Percentiles rank a stretch among this genome's conserved stretches.
phyloP scores from a whole-genome alignment of 1,140 invertebrate species.

The Solen grandis region DNA sequence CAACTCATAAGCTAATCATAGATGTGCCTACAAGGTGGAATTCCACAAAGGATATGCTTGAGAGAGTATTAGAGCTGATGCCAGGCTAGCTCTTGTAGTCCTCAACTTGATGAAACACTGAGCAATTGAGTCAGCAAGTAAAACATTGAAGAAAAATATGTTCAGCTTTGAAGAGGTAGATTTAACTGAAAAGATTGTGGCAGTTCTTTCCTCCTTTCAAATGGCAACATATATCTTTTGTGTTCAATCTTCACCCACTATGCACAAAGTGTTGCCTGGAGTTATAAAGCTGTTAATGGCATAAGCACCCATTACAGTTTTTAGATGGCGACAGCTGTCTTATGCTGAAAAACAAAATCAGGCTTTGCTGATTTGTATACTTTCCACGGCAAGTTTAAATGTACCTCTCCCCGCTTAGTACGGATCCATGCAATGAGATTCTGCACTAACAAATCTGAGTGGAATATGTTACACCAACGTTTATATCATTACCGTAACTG shows the following conservation, averaged over 20 bases:
- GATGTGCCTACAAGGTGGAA: slow-evolving; percentile 54
- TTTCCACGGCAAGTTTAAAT: too few relatives aligned
- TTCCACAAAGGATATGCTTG: slow-evolving; percentile 20
- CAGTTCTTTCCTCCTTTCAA: slow-evolving; percentile 30
- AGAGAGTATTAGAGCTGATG: not conserved
- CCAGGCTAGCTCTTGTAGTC: slow-evolving; percentile 35
- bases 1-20: slow-evolving; percentile 20
- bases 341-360: too few relatives aligned
- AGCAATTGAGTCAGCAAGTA: not conserved
- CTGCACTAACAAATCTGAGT: too few relatives aligned
- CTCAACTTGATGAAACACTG: not conserved
- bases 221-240: slow-evolving; percentile 27
- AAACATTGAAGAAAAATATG: slow-evolving; percentile 29
- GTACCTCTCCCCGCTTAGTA: too few relatives aligned
- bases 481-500: too few relatives aligned
- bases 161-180: slow-evolving; percentile 30
- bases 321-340: too few relatives aligned
- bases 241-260: slow-evolving; percentile 43
- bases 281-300: slow-evolving; percentile 11
- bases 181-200: slow-evolving; percentile 20
- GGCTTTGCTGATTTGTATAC: too few relatives aligned
- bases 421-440: too few relatives aligned
- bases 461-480: too few relatives aligned
- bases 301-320: too few relatives aligned
- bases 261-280: slow-evolving; percentile 31